Percentiles rank a stretch among this genome's conserved stretches.
Conservation (phyloP, 1,140 invertebrate species). For the Heliconius nattereri region DNA sequence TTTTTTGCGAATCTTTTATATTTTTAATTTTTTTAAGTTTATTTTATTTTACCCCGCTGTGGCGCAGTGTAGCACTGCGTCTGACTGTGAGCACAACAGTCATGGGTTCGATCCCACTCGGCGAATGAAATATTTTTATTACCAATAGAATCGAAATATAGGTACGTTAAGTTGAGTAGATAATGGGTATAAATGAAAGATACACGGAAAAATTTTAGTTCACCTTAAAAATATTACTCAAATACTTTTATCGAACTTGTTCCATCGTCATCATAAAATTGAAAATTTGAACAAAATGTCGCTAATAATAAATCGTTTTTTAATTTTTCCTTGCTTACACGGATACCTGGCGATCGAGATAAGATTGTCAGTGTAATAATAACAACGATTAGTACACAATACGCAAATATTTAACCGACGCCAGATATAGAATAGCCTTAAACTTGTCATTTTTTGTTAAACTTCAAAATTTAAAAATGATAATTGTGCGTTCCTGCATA, state of each 20-base stretch:
- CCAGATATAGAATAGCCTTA: neutral
- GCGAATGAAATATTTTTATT: too few relatives aligned
- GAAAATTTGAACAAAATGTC: neutral
- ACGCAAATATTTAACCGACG: neutral
- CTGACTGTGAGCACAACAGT: too few relatives aligned
- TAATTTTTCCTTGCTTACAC: slow-evolving; percentile 7
- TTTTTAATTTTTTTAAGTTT: neutral
- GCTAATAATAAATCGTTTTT: neutral
- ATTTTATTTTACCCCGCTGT: neutral
- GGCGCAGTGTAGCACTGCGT: too few relatives aligned
- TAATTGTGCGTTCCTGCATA: too few relatives aligned
- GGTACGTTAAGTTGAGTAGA: too few relatives aligned
- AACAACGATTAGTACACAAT: slow-evolving; percentile 4
- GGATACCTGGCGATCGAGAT: slow-evolving; percentile 12
- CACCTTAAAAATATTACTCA: too few relatives aligned
- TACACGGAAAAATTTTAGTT: too few relatives aligned
- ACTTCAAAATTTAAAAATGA: neutral
- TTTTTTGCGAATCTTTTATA: neutral
- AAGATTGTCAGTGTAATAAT: slow-evolving; percentile 17
- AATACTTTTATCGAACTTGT: neutral
- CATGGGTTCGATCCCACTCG: too few relatives aligned
- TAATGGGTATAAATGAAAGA: too few relatives aligned
- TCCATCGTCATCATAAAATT: neutral
- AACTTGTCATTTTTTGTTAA: neutral
- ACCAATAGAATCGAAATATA: too few relatives aligned